Base-by-base conservation (phyloP, 2,113 vertebrate genomes). In the Thunnus maccoyii region DNA sequence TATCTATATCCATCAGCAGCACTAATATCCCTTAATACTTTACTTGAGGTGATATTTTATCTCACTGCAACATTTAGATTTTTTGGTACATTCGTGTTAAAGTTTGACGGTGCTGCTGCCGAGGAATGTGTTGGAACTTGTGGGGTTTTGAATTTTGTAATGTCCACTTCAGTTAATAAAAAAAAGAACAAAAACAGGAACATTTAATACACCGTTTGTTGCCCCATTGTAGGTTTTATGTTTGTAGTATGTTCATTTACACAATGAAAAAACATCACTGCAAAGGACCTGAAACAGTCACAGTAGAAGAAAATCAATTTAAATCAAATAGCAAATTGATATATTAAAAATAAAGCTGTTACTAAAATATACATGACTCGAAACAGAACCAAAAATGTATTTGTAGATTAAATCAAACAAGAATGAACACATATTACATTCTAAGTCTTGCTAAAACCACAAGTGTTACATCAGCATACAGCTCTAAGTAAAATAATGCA, bases 1-100 rank as follows among this genome's bases (percentile, higher is more conserved):
- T 68, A 68, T 64, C 63, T 56, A 15, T 41, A 18, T 64, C 63
- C 58, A 66, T 63, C 36, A 75, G 27, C 11, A 16, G 16, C 20
- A 36, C 51, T 66, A 57, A 50, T 5, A 32, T 78, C 36, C 72
- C 8, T 25, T 87, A n/a, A 77, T 67, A 16, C 47, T 50, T 50
- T 61, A 56, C 32, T 79, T 32, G 1, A 44, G 9, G 47, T 57
- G 18, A 72, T 60, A 30, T 58, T 55, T 75, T 25, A 62, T 17
- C 73, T 69, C 14, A 46, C 1, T 48, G 11, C 0, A 15, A 46
- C 3, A 46, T 2, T 72, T 69, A 27, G 9, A 62, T 61, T 46
- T 51, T 63, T 11, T 2, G 15, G 14, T 32, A 18, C 15, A 17
- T 50, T 51, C 12, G 46, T 62, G 36, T 70, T 17, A 46, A 73